Percentiles rank a stretch among this genome's conserved stretches.
phyloP scores from a whole-genome alignment of 2,797 vertebrate genomes.

The Echiichthys vipera region DNA sequence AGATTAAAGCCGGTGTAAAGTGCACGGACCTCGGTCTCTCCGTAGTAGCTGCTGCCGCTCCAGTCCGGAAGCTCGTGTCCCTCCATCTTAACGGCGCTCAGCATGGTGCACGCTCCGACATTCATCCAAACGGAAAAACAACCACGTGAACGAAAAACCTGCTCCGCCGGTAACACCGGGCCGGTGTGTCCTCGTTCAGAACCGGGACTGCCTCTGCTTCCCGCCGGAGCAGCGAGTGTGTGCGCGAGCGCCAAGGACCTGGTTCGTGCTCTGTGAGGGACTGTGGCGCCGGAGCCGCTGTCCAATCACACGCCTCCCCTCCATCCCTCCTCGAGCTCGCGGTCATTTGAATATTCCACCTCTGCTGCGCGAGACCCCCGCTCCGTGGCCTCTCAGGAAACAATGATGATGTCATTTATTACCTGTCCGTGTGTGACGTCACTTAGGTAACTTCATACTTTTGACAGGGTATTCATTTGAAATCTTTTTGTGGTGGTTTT shows the following conservation, averaged over 20 bases:
- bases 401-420: too few relatives aligned
- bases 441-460: too few relatives aligned
- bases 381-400: too few relatives aligned
- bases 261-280: not conserved
- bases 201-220: not conserved
- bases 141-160: not conserved
- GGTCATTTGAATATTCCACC: not conserved
- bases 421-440: too few relatives aligned
- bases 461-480: too few relatives aligned
- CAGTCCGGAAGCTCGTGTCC: slow-evolving; percentile 92
- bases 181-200: not conserved
- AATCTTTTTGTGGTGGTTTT: too few relatives aligned
- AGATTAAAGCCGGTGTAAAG: not conserved
- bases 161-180: not conserved
- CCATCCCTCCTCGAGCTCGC: not conserved
- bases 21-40: slow-evolving; percentile 89
- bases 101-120: slow-evolving; percentile 88
- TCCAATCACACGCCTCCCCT: slow-evolving; percentile 7
- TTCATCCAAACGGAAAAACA: slow-evolving; percentile 51
- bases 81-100: slow-evolving; percentile 95
- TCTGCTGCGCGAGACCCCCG: not conserved
- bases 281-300: not conserved
- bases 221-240: not conserved
- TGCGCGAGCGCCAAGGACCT: not conserved
- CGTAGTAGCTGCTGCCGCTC: slow-evolving; percentile 89